Evolutionary conservation across 2,888 invertebrate genomes (phyloP), one percentile per base, ranked within the genome.

Genomic region (Tineola bisselliella): DNA sequence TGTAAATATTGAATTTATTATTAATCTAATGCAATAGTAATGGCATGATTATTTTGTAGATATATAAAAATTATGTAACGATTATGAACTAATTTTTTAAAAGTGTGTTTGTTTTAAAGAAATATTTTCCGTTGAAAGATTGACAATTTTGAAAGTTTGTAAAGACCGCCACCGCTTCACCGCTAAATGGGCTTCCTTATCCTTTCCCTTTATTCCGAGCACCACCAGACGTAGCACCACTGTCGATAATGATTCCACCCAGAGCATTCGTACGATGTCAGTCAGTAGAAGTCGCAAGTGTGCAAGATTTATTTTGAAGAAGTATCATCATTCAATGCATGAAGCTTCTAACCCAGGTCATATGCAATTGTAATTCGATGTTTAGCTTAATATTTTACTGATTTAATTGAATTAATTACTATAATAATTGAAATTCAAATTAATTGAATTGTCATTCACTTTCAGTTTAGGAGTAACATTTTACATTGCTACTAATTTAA

Each of bases 331-430:
- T 8, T 13, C 15, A 15, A 48, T 81, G 84, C 86, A 86, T 84
- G 86, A 74, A 72, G 79, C 81, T 81, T 54, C 48, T 3, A 48
- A n/a, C 81, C 63, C 65, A 66, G 63, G 67, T 72, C 68, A 12
- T 30, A 58, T 13, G 58, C 33, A 2, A 33, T 58, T 31, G 58
- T 58, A 30, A 58, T 10, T 76, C 69, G 67, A 74, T 79, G 74
- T 80, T 70, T 71, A 74, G 74, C 72, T 73, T 58, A 10, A n/a
- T 3, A 52, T 52, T 52, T 15, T 25, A 25, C 25, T 25, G 6
- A 25, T 25, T 25, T 44, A 44, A 25, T 25, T 25, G 25, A 25
- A 25, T 25, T 25, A 4, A 25, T 25, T 25, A 25, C 25, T 2
- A 25, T 25, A 25, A 25, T 25, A 25, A 25, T 25, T 25, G 25